A percentile compares a stretch with the other conserved stretches of the same genome.
These are phyloP conservation scores for Zaprionus lineosus DNA, from an alignment of 2,888 invertebrate species.

Conservation along the genomic window DNA sequence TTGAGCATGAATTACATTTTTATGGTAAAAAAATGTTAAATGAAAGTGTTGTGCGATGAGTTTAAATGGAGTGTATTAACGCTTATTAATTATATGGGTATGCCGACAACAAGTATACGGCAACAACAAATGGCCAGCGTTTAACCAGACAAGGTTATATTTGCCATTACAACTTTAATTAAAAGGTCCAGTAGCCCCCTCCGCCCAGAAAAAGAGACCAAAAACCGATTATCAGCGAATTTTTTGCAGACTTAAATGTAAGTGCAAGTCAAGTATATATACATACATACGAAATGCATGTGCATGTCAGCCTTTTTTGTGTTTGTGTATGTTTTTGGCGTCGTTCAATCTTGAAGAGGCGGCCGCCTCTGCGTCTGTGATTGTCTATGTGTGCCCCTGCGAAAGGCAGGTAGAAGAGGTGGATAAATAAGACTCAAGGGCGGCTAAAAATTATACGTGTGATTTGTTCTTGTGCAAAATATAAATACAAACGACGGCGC, in stretches of 20 bases:
- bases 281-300: conserved; percentile 29
- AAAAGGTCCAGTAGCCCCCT: conserved; percentile 6
- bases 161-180: conserved; percentile 39
- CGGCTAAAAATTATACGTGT: conserved; percentile 60
- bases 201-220: conserved; percentile 20
- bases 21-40: conserved; percentile 62
- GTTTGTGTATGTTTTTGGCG: conserved; percentile 57
- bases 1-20: conserved; percentile 44
- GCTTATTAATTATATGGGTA: conserved; percentile 50
- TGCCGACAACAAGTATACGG: conserved; percentile 27
- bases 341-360: conserved; percentile 50
- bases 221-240: conserved; percentile 54
- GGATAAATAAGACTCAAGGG: conserved; percentile 65
- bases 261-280: conserved; percentile 56
- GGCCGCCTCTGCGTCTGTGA: conserved; percentile 26
- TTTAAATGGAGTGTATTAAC: conserved; percentile 34
- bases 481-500: conserved; percentile 17
- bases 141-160: conserved; percentile 43
- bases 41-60: conserved; percentile 62
- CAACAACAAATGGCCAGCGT: conserved; percentile 29
- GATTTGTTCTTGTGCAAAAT: conserved; percentile 54
- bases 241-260: conserved; percentile 54
- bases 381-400: conserved; percentile 9
- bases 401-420: conserved; percentile 60
- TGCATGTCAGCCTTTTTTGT: conserved; percentile 34